phyloP scores from a whole-genome alignment of 2,113 vertebrate genomes.

The Telmatochromis sp. region DNA sequence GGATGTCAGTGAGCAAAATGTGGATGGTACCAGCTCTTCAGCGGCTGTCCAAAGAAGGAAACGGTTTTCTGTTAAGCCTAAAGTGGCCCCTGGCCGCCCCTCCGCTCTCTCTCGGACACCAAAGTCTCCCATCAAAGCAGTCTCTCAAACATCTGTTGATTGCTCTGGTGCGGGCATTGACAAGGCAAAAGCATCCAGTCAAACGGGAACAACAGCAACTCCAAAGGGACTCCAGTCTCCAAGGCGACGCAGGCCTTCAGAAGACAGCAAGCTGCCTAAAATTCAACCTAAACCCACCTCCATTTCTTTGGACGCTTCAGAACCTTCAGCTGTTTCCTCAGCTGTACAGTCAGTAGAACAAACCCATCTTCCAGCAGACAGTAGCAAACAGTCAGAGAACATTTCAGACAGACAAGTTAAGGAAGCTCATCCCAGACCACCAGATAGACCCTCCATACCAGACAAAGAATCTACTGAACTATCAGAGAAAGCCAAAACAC shows the following conservation, averaged over 20 bases:
- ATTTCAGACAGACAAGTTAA: background rate
- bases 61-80: constrained; percentile 77
- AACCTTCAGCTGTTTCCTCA: background rate
- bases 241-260: constrained; percentile 26
- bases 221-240: constrained; percentile 18
- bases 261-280: constrained; percentile 25
- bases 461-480: constrained; percentile 41
- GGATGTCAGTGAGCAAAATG: constrained; percentile 44
- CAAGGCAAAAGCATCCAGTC: background rate
- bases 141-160: background rate
- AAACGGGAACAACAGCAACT: background rate
- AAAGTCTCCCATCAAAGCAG: constrained; percentile 53
- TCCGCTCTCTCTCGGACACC: constrained; percentile 28
- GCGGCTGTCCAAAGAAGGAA: constrained; percentile 80
- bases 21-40: constrained; percentile 46
- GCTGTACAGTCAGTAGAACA: constrained; percentile 1
- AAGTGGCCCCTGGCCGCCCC: constrained; percentile 63
- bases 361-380: background rate
- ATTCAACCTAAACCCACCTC: background rate
- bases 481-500: constrained; percentile 58
- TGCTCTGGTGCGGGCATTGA: constrained; percentile 18
- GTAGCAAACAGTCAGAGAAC: background rate
- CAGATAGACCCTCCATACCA: constrained; percentile 35
- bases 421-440: constrained; percentile 6
- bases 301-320: background rate